phyloP scores from a whole-genome alignment of 2,888 invertebrate genomes.

The Ditylenchus weischeri region DNA sequence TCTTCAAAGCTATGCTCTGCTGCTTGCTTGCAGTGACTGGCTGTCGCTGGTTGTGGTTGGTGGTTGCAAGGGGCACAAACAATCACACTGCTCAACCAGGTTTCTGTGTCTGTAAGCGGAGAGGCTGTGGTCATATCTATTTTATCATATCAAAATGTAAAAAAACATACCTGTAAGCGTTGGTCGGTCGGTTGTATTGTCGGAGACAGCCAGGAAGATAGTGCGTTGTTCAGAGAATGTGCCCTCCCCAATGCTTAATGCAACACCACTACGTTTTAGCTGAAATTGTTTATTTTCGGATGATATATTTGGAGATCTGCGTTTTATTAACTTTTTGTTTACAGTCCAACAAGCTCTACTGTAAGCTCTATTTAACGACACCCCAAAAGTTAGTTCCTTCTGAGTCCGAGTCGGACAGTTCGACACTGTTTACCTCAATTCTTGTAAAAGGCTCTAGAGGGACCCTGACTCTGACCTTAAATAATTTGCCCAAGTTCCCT shows the following conservation, averaged over 20 bases:
- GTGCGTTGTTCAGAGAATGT: slow-evolving; percentile 80
- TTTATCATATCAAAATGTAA: no score
- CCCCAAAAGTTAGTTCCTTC: no score
- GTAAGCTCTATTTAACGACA: no score
- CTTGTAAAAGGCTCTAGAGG: no score
- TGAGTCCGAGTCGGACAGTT: no score
- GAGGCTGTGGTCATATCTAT: no score
- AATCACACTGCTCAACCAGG: slow-evolving; percentile 82
- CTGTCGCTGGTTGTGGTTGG: not conserved
- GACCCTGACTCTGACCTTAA: no score
- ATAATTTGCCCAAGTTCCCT: no score
- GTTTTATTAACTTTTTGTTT: no score
- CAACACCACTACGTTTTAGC: slow-evolving; percentile 41
- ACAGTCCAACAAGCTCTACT: no score
- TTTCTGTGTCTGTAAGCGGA: slow-evolving; percentile 69
- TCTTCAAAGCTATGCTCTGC: not conserved
- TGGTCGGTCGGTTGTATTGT: slow-evolving; percentile 86
- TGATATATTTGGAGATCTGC: no score
- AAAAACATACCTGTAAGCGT: slow-evolving; percentile 63
- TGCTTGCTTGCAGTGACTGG: not conserved
- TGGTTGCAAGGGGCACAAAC: slow-evolving; percentile 62
- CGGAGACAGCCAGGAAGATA: slow-evolving; percentile 82
- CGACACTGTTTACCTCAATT: no score
- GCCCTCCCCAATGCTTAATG: slow-evolving; percentile 64
- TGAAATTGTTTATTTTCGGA: slow-evolving; percentile 11